These are phyloP conservation scores for Drosophila eohydei DNA, from an alignment of 2,888 invertebrate genomes.

Conservation along the genomic window DNA sequence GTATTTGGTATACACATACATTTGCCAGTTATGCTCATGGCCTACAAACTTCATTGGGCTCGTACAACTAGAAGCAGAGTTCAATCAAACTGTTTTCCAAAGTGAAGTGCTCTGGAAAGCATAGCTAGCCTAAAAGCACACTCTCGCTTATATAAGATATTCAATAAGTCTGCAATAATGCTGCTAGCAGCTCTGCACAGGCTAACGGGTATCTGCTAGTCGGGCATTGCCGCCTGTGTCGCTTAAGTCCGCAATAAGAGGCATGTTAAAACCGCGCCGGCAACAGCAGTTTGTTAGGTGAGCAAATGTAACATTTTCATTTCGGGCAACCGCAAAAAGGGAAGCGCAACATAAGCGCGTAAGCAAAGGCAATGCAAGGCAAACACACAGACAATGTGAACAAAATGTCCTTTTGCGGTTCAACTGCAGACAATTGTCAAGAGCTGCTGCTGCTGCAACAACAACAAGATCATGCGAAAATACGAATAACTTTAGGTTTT, in stretches of 20 bases:
- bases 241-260: constrained; percentile 19
- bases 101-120: not conserved
- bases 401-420: constrained; percentile 73
- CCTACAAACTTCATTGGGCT: not conserved
- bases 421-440: constrained; percentile 71
- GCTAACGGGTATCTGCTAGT: not conserved
- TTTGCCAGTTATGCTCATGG: not conserved
- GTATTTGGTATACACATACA: not conserved
- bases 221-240: not conserved
- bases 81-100: not conserved
- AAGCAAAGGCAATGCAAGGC: constrained; percentile 33
- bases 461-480: constrained; percentile 66
- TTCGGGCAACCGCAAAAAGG: constrained; percentile 68
- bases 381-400: constrained; percentile 28
- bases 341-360: constrained; percentile 60
- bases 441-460: constrained; percentile 19
- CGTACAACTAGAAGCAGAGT: not conserved
- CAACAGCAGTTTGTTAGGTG: constrained; percentile 45
- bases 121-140: not conserved
- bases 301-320: constrained; percentile 77
- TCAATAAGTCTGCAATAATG: not conserved
- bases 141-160: not conserved
- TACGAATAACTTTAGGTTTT: constrained; percentile 64
- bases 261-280: constrained; percentile 29
- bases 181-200: not conserved